Evolutionary conservation across 2,797 vertebrate genomes (phyloP), one percentile per base, ranked within the genome.

Genomic region (Sternotherus odoratus): DNA sequence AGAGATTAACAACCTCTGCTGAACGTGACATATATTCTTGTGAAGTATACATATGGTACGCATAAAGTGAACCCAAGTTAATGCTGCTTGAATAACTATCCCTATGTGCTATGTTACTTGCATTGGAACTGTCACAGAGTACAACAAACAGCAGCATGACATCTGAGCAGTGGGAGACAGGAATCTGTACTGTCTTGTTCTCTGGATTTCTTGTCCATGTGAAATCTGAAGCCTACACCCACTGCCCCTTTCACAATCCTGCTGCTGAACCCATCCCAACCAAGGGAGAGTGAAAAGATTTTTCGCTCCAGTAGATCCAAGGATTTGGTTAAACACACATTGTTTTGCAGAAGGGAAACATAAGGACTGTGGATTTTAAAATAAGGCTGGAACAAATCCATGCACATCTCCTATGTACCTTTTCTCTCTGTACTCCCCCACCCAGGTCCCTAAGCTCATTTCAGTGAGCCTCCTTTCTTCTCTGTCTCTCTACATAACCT

Each of bases 11-110:
- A 0, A 43, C 56, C 39, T 39, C 33, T 3, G 0, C 23, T 48
- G 11, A 88, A 13, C 77, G 21, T 30, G 33, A 48, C 48, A 43
- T 17, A 28, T 83, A 21, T 6, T 43, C 33, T 69, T 16, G 43
- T 9, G 17, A 74, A 50, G 83, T 0, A 2, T 0, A 0, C 8
- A 1, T 1, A 4, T 33, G 82, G 48, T 0, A 0, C 85, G 56
- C 51, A 79, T 24, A 2, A 9, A 0, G 8, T 11, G 11, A 77
- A n/a, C 51, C 85, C 30, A n/a, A 48, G 56, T 8, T 9, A 54
- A 49, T 1, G 48, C 28, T 46, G 15, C 0, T 0, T 36, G 51
- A 83, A 49, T 43, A 75, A 23, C 24, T 8, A 53, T 1, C 36
- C 33, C 9, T 8, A 11, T 9, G 72, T 84, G 43, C n/a, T 17